Evolutionary conservation across 2,113 vertebrate genomes (phyloP).

Genomic region (Oceanites oceanicus): DNA sequence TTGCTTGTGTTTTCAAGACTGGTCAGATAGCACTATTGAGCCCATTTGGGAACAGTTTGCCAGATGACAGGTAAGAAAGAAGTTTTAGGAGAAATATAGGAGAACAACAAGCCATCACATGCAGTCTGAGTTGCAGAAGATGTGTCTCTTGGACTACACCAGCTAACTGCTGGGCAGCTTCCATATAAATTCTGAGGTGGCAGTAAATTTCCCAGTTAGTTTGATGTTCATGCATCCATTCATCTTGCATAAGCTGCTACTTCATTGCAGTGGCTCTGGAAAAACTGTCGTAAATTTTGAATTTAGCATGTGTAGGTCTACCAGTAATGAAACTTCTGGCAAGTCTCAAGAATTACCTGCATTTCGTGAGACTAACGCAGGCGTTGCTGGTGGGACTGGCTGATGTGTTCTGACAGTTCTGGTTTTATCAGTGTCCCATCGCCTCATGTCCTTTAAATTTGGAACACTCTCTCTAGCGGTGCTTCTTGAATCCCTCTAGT

Average conservation of each 20-base stretch:
- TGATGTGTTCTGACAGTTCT: not conserved
- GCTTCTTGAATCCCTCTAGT: not conserved
- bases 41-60: not conserved
- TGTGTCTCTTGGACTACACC: not conserved
- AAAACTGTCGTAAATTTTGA: not conserved
- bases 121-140: not conserved
- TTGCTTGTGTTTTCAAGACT: not conserved
- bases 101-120: not conserved
- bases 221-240: not conserved
- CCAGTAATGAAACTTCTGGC: not conserved
- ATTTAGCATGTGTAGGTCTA: not conserved
- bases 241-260: not conserved
- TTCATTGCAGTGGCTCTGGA: not conserved
- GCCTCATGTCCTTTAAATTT: not conserved
- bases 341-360: not conserved
- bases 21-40: not conserved
- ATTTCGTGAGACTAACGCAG: rapidly evolving
- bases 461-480: not conserved
- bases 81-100: not conserved
- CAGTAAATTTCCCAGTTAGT: not conserved
- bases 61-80: not conserved
- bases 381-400: not conserved
- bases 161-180: not conserved
- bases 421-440: not conserved
- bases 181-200: not conserved